A percentile compares a stretch with the other conserved stretches of the same genome.
Evolutionary conservation across 2,797 vertebrate genomes (phyloP).

Genomic region (Clamator glandarius): DNA sequence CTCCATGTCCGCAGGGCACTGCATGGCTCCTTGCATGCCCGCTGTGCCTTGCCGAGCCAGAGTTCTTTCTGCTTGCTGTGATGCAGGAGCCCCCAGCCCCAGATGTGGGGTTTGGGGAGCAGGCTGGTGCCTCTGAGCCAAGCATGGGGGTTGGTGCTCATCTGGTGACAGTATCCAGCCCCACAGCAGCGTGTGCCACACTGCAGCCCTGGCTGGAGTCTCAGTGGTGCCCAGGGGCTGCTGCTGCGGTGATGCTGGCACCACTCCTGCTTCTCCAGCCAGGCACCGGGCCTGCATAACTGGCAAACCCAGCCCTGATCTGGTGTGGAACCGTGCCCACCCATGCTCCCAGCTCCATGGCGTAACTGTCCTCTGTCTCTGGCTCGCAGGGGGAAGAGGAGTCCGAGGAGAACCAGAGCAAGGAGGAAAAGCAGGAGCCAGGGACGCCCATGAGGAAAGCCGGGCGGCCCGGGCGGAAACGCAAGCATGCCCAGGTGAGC

Average conservation of each 20-base stretch:
- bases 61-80: too few relatives aligned
- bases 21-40: too few relatives aligned
- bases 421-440: conserved; percentile 85
- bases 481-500: conserved; percentile 91
- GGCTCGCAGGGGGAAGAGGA: conserved; percentile 85
- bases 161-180: accelerated
- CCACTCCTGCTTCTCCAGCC: not conserved
- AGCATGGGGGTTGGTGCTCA: accelerated
- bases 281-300: too few relatives aligned
- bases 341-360: not conserved
- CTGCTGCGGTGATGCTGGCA: not conserved
- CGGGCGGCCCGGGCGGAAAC: conserved; percentile 88
- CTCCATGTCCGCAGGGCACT: too few relatives aligned
- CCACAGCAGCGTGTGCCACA: accelerated
- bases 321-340: not conserved
- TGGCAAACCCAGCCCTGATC: accelerated
- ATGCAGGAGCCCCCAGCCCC: not conserved
- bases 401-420: conserved; percentile 81
- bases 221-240: too few relatives aligned
- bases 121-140: accelerated
- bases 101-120: accelerated
- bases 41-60: too few relatives aligned
- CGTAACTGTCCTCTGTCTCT: not conserved
- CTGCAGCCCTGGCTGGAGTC: not conserved
- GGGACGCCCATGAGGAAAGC: conserved; percentile 83